These are phyloP conservation scores for Leucosticte australis DNA, from an alignment of 2,113 vertebrate species.

Conservation along the genomic window DNA sequence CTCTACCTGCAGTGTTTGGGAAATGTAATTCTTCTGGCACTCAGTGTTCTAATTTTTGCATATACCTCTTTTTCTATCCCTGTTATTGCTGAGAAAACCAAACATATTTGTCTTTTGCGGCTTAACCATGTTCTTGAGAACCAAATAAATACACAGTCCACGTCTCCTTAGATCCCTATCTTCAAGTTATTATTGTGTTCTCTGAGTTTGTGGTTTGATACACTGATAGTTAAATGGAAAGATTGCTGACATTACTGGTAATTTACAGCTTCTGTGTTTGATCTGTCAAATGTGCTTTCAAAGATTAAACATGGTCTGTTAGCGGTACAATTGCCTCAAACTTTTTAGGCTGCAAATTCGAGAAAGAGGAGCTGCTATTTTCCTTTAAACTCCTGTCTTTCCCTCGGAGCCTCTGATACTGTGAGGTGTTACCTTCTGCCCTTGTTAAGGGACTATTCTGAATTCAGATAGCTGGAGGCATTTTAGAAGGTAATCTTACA, in stretches of 20 bases:
- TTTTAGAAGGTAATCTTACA: conserved; percentile 14
- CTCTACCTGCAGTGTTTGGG: neutral
- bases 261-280: conserved; percentile 40
- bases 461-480: conserved; percentile 1
- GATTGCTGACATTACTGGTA: conserved; percentile 28
- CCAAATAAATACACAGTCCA: neutral
- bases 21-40: neutral
- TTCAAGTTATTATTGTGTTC: neutral
- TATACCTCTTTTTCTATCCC: neutral
- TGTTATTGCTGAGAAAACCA: conserved; percentile 18
- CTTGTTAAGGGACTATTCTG: neutral
- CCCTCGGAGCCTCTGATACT: neutral
- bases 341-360: conserved; percentile 14
- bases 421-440: neutral
- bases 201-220: conserved; percentile 48
- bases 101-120: conserved; percentile 5
- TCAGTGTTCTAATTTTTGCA: neutral
- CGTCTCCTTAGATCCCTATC: conserved; percentile 32
- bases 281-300: conserved; percentile 29
- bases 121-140: neutral
- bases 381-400: neutral
- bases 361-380: neutral
- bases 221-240: conserved; percentile 39
- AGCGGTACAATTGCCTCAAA: conserved; percentile 16
- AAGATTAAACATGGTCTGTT: conserved; percentile 15